A percentile compares a stretch with the other conserved stretches of the same genome.
These are phyloP conservation scores for Luffia ferchaultella DNA, from an alignment of 2,888 invertebrate species.

Conservation along the genomic window DNA sequence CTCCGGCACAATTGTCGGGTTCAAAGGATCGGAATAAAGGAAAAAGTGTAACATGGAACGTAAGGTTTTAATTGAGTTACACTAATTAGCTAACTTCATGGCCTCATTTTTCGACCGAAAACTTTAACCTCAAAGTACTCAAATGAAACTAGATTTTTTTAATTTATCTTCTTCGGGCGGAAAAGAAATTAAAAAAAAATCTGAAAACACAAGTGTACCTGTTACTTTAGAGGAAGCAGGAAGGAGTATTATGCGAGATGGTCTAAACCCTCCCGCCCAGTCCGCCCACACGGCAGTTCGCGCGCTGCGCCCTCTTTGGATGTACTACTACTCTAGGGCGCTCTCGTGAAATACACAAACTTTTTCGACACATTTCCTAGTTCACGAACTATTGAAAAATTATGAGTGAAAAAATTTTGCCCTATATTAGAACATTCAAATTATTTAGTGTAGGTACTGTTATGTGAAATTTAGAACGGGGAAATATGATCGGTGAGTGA, in stretches of 20 bases:
- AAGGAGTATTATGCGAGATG: neutral
- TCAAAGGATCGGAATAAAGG: too few relatives aligned
- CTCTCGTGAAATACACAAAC: neutral
- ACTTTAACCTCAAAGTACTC: too few relatives aligned
- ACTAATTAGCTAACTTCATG: too few relatives aligned
- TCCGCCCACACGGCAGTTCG: neutral
- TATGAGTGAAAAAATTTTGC: too few relatives aligned
- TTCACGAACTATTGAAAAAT: neutral
- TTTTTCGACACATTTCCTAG: neutral
- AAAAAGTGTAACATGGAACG: too few relatives aligned
- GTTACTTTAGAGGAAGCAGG: neutral
- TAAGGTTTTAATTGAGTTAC: too few relatives aligned
- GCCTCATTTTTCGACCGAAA: too few relatives aligned
- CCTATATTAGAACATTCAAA: neutral
- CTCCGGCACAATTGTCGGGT: too few relatives aligned
- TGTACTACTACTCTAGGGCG: neutral
- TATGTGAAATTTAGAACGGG: neutral
- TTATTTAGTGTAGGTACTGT: neutral
- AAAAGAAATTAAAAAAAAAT: too few relatives aligned
- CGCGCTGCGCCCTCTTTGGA: neutral
- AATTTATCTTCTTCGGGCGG: too few relatives aligned
- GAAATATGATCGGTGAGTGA: neutral
- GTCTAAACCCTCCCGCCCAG: neutral
- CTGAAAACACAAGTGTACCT: slow-evolving; percentile 13
- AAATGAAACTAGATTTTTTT: too few relatives aligned